Conservation (phyloP, 1,140 invertebrate species). For the Drosophila sp. region DNA sequence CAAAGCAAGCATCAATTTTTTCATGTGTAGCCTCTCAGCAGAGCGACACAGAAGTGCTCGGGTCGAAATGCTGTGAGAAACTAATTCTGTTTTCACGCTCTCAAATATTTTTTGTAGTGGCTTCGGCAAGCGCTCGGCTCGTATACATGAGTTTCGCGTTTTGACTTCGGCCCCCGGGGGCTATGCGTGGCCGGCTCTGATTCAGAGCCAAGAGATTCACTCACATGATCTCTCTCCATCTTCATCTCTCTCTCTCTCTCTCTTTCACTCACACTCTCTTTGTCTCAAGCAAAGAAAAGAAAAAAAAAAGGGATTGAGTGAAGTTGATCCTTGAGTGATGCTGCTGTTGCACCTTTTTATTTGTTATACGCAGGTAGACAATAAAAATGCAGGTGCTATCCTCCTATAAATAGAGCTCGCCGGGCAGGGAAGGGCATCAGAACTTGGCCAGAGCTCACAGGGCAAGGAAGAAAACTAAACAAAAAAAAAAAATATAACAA, state of each 20-base stretch:
- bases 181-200: too few relatives aligned
- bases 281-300: not conserved
- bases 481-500: conserved; percentile 10
- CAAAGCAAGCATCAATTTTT: too few relatives aligned
- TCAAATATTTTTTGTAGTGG: too few relatives aligned
- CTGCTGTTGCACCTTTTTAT: conserved; percentile 30
- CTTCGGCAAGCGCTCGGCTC: too few relatives aligned
- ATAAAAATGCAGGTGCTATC: conserved; percentile 49
- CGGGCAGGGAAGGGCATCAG: conserved; percentile 81
- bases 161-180: too few relatives aligned
- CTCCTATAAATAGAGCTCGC: conserved; percentile 73
- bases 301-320: conserved; percentile 1
- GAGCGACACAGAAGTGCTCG: too few relatives aligned
- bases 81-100: too few relatives aligned
- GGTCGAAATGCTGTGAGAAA: too few relatives aligned
- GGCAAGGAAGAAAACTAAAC: conserved; percentile 30
- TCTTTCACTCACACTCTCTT: not conserved
- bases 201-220: not conserved
- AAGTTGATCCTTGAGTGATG: conserved; percentile 35
- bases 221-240: not conserved
- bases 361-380: conserved; percentile 36
- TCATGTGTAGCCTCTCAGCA: too few relatives aligned
- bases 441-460: conserved; percentile 63
- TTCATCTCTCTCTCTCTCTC: not conserved
- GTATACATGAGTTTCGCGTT: too few relatives aligned